A percentile compares a stretch with the other conserved stretches of the same genome.
phyloP scores from a whole-genome alignment of 2,797 vertebrate species.

The Urophycis tenuis region DNA sequence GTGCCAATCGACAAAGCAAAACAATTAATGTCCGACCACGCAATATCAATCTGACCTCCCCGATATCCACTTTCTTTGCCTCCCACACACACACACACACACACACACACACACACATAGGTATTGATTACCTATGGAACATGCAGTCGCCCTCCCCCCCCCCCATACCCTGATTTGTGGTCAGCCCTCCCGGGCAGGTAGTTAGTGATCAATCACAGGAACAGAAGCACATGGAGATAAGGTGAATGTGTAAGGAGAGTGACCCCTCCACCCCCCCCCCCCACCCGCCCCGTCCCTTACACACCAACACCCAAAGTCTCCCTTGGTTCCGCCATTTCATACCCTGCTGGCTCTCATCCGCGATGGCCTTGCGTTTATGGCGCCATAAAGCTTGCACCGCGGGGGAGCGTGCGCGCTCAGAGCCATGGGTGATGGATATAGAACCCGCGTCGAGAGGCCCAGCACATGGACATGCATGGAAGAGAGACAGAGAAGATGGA shows the following conservation, averaged over 20 bases:
- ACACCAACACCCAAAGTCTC: background rate
- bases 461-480: background rate
- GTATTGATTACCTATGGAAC: background rate
- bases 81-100: no score
- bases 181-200: no score
- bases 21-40: slow-evolving; percentile 10
- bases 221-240: background rate
- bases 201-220: no score
- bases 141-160: no score
- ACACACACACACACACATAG: background rate
- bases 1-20: slow-evolving; percentile 24
- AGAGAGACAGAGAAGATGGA: background rate
- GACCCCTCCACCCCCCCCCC: background rate
- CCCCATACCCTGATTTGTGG: background rate
- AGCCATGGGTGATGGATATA: slow-evolving; percentile 36
- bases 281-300: background rate
- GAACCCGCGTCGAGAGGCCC: background rate
- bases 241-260: background rate
- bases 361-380: slow-evolving; percentile 42
- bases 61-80: background rate
- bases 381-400: slow-evolving; percentile 48
- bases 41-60: slow-evolving; percentile 11
- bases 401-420: slow-evolving; percentile 35
- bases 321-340: slow-evolving; percentile 21
- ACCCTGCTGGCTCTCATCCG: slow-evolving; percentile 45